These are phyloP conservation scores for Nebria brevicollis DNA, from an alignment of 2,888 invertebrate species.

Conservation along the genomic window DNA sequence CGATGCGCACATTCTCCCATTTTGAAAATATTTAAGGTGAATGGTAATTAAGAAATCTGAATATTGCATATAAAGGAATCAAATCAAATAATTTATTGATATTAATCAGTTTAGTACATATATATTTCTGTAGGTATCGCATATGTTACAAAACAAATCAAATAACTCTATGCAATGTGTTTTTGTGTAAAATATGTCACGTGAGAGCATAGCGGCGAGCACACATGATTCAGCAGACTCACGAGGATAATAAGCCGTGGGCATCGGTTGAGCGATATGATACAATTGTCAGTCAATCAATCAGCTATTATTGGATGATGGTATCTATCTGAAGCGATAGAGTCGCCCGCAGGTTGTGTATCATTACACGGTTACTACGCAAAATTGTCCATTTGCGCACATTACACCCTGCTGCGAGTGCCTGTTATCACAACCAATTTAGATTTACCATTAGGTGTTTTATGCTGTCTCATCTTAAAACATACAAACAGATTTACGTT, in stretches of 20 bases:
- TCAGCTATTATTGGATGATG: constrained; percentile 39
- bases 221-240: constrained; percentile 9
- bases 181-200: constrained; percentile 13
- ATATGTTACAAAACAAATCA: not conserved
- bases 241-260: constrained; percentile 14
- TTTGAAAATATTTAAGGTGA: too few relatives aligned
- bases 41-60: too few relatives aligned
- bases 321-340: constrained; percentile 25
- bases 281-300: constrained; percentile 45
- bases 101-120: not conserved
- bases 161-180: not conserved
- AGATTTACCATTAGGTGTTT: not conserved
- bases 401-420: not conserved
- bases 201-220: too few relatives aligned
- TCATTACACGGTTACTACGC: not conserved
- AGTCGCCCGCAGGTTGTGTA: constrained; percentile 13
- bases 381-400: not conserved
- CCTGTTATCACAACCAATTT: not conserved
- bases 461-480: not conserved
- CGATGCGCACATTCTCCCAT: not conserved
- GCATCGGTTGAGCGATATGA: constrained; percentile 25
- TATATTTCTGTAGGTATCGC: not conserved
- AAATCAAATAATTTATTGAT: too few relatives aligned
- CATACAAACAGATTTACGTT: not conserved
- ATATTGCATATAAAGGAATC: too few relatives aligned